Evolutionary conservation across 2,888 invertebrate species (phyloP).

Genomic region (Coelopa pilipes): DNA sequence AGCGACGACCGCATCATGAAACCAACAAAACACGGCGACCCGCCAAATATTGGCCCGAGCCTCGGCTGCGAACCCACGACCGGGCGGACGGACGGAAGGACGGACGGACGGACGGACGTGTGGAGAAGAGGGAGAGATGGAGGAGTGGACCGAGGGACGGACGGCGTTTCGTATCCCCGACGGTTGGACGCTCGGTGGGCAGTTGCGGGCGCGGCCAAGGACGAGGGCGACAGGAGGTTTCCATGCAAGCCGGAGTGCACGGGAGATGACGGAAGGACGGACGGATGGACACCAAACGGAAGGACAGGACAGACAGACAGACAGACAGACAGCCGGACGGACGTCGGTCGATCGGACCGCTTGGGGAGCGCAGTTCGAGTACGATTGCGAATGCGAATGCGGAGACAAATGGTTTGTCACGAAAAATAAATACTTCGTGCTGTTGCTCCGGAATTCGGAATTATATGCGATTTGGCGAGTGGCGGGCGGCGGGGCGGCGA

Average conservation of each 20-base stretch:
- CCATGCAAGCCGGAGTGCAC: background rate
- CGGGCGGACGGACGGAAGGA: no score
- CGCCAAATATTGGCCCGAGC: no score
- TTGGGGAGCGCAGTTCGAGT: constrained; percentile 37
- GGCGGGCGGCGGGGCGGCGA: constrained; percentile 7
- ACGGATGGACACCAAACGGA: no score
- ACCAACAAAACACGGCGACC: no score
- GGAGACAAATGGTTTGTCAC: constrained; percentile 67
- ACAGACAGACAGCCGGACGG: background rate
- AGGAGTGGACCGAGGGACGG: no score
- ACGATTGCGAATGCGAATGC: constrained; percentile 47
- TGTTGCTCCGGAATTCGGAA: constrained; percentile 65
- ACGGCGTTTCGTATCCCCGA: no score
- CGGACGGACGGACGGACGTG: no score
- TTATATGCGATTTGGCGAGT: constrained; percentile 67
- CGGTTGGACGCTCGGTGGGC: background rate
- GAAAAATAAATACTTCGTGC: constrained; percentile 68
- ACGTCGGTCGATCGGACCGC: no score
- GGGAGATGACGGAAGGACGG: background rate
- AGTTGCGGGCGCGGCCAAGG: background rate
- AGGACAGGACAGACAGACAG: background rate
- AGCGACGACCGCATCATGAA: no score
- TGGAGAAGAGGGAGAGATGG: no score
- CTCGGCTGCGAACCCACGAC: no score
- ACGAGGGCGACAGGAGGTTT: background rate